phyloP scores from a whole-genome alignment of 1,140 invertebrate species.

The Drosophila paulistorum region DNA sequence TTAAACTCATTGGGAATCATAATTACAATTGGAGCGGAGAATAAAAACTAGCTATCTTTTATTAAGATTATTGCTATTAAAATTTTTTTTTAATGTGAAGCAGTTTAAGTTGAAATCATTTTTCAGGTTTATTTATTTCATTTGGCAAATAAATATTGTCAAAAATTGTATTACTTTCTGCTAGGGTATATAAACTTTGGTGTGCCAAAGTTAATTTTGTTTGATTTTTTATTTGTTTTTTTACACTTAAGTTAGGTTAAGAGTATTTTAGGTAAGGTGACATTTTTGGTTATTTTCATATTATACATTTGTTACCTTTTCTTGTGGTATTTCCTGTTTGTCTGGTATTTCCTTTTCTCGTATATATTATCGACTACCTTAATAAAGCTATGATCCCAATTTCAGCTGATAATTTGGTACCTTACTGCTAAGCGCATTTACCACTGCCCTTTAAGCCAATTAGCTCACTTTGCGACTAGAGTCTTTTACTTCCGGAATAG shows the following conservation, averaged over 20 bases:
- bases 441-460: constrained; percentile 75
- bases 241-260: constrained; percentile 1
- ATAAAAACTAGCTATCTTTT: no score
- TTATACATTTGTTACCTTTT: constrained; percentile 15
- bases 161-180: background rate
- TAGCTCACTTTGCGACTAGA: background rate
- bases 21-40: no score
- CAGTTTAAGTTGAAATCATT: no score
- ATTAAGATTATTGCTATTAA: no score
- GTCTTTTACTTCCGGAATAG: background rate
- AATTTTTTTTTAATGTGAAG: no score
- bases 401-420: constrained; percentile 84
- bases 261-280: constrained; percentile 9
- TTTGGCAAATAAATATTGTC: no score
- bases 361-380: constrained; percentile 82
- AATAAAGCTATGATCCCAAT: constrained; percentile 84
- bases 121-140: no score
- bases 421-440: constrained; percentile 83
- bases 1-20: no score
- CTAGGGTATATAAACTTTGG: constrained; percentile 3
- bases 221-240: background rate
- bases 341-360: constrained; percentile 1
- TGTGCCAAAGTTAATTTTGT: background rate
- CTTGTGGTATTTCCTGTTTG: constrained; percentile 30
- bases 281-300: background rate